Conservation (phyloP, 2,888 invertebrate species). For the Drosophila yooni region DNA sequence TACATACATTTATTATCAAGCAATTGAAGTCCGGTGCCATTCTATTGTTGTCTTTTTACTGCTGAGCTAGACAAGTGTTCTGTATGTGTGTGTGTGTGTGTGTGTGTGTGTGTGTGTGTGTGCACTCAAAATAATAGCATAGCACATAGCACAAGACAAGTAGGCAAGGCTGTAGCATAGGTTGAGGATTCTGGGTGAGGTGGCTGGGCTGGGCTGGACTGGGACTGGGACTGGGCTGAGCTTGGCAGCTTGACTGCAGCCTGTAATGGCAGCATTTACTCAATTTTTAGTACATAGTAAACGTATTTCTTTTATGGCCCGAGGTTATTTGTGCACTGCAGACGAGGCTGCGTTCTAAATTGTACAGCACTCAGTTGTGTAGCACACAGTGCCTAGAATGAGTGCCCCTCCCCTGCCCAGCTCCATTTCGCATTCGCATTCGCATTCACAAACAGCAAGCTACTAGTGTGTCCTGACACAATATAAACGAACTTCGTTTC, state of each 20-base stretch:
- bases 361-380: constrained; percentile 23
- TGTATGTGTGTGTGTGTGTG: constrained; percentile 5
- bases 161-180: constrained; percentile 14
- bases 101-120: constrained; percentile 6
- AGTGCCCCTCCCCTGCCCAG: constrained; percentile 6
- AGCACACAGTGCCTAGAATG: neutral
- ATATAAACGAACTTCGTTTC: constrained; percentile 80
- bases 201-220: neutral
- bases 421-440: constrained; percentile 31
- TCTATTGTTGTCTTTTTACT: constrained; percentile 63
- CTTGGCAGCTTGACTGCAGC: constrained; percentile 57
- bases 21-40: constrained; percentile 53
- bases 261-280: constrained; percentile 79
- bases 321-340: constrained; percentile 72
- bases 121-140: constrained; percentile 75
- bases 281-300: constrained; percentile 79
- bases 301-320: constrained; percentile 78
- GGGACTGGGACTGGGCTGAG: neutral
- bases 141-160: constrained; percentile 57
- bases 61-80: constrained; percentile 56
- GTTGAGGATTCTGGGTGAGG: constrained; percentile 10
- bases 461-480: constrained; percentile 75
- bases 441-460: constrained; percentile 65
- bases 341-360: constrained; percentile 57
- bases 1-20: constrained; percentile 49